These are phyloP conservation scores for Spodoptera picta DNA, from an alignment of 2,888 invertebrate species.

Conservation along the genomic window DNA sequence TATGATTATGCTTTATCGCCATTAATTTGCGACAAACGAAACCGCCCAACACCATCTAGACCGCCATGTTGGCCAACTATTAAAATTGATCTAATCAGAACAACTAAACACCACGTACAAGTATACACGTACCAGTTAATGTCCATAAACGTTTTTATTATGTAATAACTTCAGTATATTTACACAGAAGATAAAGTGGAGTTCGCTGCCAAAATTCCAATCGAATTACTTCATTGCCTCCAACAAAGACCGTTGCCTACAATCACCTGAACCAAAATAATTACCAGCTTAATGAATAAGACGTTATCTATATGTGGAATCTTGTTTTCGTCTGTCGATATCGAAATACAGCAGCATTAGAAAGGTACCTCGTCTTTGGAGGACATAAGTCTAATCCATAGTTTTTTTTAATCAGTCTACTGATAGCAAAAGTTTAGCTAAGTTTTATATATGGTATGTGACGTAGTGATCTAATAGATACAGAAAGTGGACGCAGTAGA, in stretches of 20 bases:
- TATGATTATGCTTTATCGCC: constrained; percentile 86
- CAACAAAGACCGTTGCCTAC: constrained; percentile 11
- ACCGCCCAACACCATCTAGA: constrained; percentile 78
- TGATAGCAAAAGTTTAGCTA: constrained; percentile 56
- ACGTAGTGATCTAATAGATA: constrained; percentile 68
- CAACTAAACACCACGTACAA: constrained; percentile 42
- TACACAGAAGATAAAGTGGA: neutral
- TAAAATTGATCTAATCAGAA: constrained; percentile 68
- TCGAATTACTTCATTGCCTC: constrained; percentile 9
- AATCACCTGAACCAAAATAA: constrained; percentile 59
- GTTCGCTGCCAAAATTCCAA: constrained; percentile 3
- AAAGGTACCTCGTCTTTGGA: constrained; percentile 66
- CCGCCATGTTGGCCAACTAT: constrained; percentile 74
- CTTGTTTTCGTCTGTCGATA: constrained; percentile 63
- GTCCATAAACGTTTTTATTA: constrained; percentile 5
- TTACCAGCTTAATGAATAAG: constrained; percentile 68
- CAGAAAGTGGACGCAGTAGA: constrained; percentile 65
- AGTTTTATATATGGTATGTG: constrained; percentile 56
- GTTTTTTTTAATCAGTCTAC: constrained; percentile 55
- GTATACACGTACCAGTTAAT: neutral
- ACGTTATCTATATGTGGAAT: constrained; percentile 65
- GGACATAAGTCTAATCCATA: constrained; percentile 59
- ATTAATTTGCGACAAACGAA: constrained; percentile 86
- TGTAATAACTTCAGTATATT: neutral
- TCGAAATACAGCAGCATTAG: constrained; percentile 60